These are phyloP conservation scores for Mastomys coucha DNA, from an alignment of 2,113 vertebrate species.

Conservation along the genomic window DNA sequence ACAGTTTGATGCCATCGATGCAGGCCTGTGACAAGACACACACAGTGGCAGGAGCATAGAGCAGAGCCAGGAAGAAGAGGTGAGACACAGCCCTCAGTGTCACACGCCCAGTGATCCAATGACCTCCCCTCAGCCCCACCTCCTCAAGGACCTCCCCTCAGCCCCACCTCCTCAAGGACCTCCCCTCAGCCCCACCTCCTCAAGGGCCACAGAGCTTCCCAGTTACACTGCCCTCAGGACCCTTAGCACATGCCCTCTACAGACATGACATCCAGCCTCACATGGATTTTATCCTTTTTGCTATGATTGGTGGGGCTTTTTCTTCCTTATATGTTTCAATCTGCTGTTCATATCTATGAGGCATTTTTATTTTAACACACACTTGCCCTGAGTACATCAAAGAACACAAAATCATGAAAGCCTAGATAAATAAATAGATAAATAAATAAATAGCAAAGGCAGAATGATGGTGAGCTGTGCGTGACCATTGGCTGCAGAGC, in stretches of 20 bases:
- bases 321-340: background rate
- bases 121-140: too few relatives aligned
- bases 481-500: rapidly evolving
- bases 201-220: background rate
- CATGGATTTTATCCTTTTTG: background rate
- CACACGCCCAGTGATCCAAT: background rate
- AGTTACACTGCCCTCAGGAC: background rate
- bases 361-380: background rate
- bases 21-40: background rate
- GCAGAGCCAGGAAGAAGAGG: background rate
- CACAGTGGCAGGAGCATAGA: too few relatives aligned
- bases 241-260: rapidly evolving
- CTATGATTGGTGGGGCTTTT: background rate
- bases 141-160: too few relatives aligned
- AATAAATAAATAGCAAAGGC: background rate
- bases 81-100: background rate
- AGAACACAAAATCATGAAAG: background rate
- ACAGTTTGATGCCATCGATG: background rate
- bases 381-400: background rate
- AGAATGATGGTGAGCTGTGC: background rate
- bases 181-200: background rate
- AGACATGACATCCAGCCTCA: rapidly evolving
- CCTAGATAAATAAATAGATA: background rate
- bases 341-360: background rate
- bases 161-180: too few relatives aligned